Evolutionary conservation across 2,113 vertebrate genomes (phyloP).

Genomic region (Nothoprocta pentlandii): DNA sequence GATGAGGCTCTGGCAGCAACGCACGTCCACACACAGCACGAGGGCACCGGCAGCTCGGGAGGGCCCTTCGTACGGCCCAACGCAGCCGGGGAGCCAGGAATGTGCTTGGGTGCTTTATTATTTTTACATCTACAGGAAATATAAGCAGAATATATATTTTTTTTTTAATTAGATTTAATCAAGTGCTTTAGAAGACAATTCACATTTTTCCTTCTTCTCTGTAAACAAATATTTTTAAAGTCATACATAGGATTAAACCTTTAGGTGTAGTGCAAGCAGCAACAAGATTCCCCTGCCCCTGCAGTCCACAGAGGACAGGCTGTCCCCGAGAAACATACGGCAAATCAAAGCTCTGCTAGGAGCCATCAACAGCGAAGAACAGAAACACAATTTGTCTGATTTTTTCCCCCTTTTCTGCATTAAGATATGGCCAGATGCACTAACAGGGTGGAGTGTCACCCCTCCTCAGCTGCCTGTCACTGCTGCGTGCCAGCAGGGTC

Average conservation of each 20-base stretch:
- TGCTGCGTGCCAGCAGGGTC: not conserved
- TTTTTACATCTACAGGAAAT: constrained; percentile 29
- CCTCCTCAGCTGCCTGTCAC: accelerated
- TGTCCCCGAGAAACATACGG: not conserved
- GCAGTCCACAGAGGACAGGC: not conserved
- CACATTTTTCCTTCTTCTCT: not conserved
- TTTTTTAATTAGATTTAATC: constrained; percentile 38
- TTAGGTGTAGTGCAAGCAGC: not conserved
- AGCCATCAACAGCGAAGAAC: not conserved
- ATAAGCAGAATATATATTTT: not conserved
- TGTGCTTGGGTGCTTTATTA: constrained; percentile 41
- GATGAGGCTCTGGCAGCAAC: not conserved
- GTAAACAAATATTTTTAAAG: not conserved
- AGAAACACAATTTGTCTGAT: accelerated
- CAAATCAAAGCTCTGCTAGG: not conserved
- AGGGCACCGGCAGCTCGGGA: not conserved
- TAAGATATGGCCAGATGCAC: accelerated
- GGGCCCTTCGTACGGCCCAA: not conserved
- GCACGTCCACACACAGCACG: accelerated
- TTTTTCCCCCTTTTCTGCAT: not conserved
- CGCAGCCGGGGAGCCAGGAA: not conserved
- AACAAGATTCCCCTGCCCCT: not conserved
- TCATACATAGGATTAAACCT: not conserved
- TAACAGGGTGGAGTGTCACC: not conserved
- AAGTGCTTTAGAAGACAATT: not conserved